Conservation (phyloP, 2,888 invertebrate genomes). For the Lasius platythorax region DNA sequence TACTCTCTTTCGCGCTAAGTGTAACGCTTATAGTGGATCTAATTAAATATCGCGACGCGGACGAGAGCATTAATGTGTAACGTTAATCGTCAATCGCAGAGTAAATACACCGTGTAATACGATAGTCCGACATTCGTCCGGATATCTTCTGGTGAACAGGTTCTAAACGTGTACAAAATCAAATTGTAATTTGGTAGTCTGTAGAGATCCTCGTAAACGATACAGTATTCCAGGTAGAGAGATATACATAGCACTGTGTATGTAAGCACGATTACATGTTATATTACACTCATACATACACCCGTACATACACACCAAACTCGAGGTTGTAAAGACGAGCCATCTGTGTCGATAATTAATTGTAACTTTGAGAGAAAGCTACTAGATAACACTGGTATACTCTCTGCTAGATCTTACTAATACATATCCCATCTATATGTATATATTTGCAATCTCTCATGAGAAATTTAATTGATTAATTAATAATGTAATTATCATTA, state of each 20-base stretch:
- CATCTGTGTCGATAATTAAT: slow-evolving; percentile 80
- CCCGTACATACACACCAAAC: slow-evolving; percentile 69
- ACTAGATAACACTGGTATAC: slow-evolving; percentile 61
- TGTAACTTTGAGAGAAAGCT: slow-evolving; percentile 60
- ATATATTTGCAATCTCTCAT: slow-evolving; percentile 82
- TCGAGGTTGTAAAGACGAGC: slow-evolving; percentile 81
- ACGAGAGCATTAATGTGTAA: slow-evolving; percentile 2
- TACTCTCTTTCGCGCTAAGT: slow-evolving; percentile 53
- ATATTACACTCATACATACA: slow-evolving; percentile 37
- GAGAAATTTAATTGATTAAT: slow-evolving; percentile 77
- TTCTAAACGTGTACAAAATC: slow-evolving; percentile 72
- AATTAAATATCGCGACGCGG: slow-evolving; percentile 28
- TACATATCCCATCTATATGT: slow-evolving; percentile 85
- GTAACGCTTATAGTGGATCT: slow-evolving; percentile 50
- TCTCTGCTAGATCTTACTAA: slow-evolving; percentile 76
- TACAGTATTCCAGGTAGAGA: slow-evolving; percentile 81
- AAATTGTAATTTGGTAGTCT: slow-evolving; percentile 81
- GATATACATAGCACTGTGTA: slow-evolving; percentile 72
- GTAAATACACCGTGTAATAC: slow-evolving; percentile 17
- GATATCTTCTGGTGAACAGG: slow-evolving; percentile 78
- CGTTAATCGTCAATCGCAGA: slow-evolving; percentile 33
- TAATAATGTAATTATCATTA: slow-evolving; percentile 75
- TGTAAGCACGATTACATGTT: slow-evolving; percentile 67
- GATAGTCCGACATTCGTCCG: slow-evolving; percentile 15
- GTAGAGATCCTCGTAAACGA: slow-evolving; percentile 76